These are phyloP conservation scores for Phthorimaea operculella DNA, from an alignment of 1,140 invertebrate species.

Conservation along the genomic window DNA sequence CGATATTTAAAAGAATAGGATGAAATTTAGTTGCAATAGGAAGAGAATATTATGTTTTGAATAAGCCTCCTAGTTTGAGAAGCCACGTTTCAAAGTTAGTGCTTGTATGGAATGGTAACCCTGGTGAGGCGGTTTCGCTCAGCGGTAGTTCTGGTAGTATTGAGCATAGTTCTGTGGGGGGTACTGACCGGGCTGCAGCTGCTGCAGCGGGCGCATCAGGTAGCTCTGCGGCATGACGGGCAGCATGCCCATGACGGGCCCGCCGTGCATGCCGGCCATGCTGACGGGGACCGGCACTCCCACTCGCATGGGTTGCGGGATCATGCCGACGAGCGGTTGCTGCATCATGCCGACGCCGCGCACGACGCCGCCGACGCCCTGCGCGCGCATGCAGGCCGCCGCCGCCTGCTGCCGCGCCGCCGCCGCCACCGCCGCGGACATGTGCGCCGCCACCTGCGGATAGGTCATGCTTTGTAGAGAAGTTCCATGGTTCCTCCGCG, in stretches of 20 bases:
- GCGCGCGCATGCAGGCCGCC: slow-evolving; percentile 30
- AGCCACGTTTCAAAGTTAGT: no score
- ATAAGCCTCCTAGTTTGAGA: no score
- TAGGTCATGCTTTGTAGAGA: background rate
- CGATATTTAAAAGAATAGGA: no score
- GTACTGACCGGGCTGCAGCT: slow-evolving; percentile 66
- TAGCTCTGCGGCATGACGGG: slow-evolving; percentile 77
- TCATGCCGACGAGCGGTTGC: slow-evolving; percentile 35
- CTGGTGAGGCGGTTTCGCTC: no score
- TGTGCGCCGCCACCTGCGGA: slow-evolving; percentile 59
- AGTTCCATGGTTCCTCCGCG: background rate
- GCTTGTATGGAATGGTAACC: no score
- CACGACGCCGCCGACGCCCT: slow-evolving; percentile 40
- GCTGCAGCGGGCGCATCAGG: slow-evolving; percentile 78
- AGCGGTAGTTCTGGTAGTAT: background rate
- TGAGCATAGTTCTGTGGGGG: background rate
- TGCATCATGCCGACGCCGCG: slow-evolving; percentile 42
- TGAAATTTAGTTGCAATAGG: no score
- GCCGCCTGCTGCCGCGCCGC: slow-evolving; percentile 39
- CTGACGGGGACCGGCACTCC: slow-evolving; percentile 50
- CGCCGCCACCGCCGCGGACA: slow-evolving; percentile 49
- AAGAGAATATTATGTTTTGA: no score
- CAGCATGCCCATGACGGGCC: slow-evolving; percentile 64
- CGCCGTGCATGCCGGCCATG: background rate
- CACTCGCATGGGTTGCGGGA: slow-evolving; percentile 32